Base-by-base conservation (phyloP, 2,113 vertebrate genomes). In the Rhombomys opimus region DNA sequence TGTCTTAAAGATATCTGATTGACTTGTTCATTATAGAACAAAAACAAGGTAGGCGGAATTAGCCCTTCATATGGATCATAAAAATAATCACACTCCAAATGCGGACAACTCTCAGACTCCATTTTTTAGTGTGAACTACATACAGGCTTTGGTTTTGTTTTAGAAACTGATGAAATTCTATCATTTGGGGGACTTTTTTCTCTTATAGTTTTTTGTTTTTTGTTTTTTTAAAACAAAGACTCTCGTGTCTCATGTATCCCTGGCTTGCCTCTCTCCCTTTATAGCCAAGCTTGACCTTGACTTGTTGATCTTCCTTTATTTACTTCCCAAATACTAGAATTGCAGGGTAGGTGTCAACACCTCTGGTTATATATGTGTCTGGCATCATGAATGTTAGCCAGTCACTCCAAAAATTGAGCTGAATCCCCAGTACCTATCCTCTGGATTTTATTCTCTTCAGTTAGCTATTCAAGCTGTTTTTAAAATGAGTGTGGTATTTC, bases 1-100 rank as follows among this genome's bases (percentile, higher is more conserved):
- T 94, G n/a, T 76, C 14, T 76, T 81, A 90, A 67, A 63, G 25
- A 25, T 87, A 92, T 67, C 80, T 93, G 52, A 90, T 68, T 93
- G 11, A 20, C 9, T 68, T 77, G n/a, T 78, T 70, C 61, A 15
- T 77, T 93, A 50, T 93, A 61, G 27, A 63, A 10, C 38, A 85
- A 65, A 84, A 89, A 73, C 57, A 90, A 92, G 89, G 54, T 41
- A 80, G n/a, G 8, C 38, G n/a, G 27, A 57, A 65, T 70, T 67
- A 63, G 46, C 32, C 10, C 4, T n/a, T 91, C 85, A 12, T 41
- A 35, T 57, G 91, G 67, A 11, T 95, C 10, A 68, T n/a, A 94
- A 70, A 68, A 80, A 59, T 94, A 91, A 67, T 93, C 81, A 91
- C 50, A 52, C n/a, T 46, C 11, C 8, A 59, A 63, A 59, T 54